phyloP scores from a whole-genome alignment of 1,140 invertebrate genomes.

The Drosophila mayri region DNA sequence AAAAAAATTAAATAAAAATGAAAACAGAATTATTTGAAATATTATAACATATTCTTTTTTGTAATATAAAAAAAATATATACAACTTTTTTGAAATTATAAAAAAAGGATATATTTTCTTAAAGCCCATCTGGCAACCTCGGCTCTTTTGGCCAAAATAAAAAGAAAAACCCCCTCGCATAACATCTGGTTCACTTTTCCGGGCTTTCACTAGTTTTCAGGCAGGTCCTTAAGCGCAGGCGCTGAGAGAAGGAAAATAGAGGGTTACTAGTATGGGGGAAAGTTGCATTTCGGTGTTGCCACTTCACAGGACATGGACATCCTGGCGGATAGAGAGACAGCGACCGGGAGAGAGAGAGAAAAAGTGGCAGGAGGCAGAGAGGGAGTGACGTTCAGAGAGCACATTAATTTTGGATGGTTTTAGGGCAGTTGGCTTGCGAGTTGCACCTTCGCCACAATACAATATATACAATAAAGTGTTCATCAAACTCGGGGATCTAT shows the following conservation, averaged over 20 bases:
- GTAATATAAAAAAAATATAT: not conserved
- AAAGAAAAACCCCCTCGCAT: not conserved
- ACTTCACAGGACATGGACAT: conserved; percentile 25
- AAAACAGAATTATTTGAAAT: not conserved
- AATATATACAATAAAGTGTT: conserved; percentile 74
- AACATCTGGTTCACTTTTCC: conserved; percentile 40
- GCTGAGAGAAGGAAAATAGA: conserved; percentile 30
- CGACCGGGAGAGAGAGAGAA: not conserved
- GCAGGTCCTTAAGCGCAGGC: conserved; percentile 21
- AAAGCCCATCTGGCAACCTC: conserved; percentile 21
- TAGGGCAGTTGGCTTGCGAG: conserved; percentile 59
- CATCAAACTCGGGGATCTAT: conserved; percentile 74
- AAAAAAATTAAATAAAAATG: not conserved
- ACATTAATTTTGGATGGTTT: conserved; percentile 67
- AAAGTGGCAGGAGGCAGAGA: not conserved
- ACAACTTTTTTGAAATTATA: not conserved
- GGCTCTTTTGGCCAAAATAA: not conserved
- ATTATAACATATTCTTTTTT: too few species aligned
- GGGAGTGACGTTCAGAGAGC: conserved; percentile 26
- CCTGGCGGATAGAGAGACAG: conserved; percentile 27
- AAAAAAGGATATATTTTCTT: not conserved
- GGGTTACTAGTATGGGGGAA: conserved; percentile 45
- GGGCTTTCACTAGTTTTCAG: conserved; percentile 34
- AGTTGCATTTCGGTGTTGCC: conserved; percentile 46
- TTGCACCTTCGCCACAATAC: conserved; percentile 45